Evolutionary conservation across 2,797 vertebrate genomes (phyloP), one percentile per base, ranked within the genome.

Genomic region (Tragelaphus oryx): DNA sequence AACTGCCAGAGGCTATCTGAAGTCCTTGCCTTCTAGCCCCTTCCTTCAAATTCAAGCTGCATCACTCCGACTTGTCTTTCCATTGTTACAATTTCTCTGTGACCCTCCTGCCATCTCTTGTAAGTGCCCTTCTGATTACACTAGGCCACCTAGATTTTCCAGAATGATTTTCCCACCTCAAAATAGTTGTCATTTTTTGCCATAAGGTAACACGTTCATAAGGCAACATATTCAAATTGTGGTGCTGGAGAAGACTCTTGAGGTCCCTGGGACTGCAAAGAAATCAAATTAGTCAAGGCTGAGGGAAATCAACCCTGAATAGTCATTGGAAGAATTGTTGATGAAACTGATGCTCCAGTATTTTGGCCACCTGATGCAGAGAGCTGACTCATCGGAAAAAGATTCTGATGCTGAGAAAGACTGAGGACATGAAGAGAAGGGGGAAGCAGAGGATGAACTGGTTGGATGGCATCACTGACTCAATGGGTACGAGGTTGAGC

Each of bases 311-410:
- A 71, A 41, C 20, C 5, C 33, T 71, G 37, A 71, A 24, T 41
- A 71, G 13, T 71, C 37, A 41, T 41, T 41, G 22, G 22, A 41
- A 41, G 20, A 41, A 41, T 41, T 24, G 20, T 13, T 71, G 68
- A 41, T 41, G 68, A 71, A 71, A 20, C 37, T 71, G 37, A 24
- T 41, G 22, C 11, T 71, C 37, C 11, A 71, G 22, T 71, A 71
- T 24, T 71, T 71, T 71, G 37, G 37, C 68, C 37, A 41, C 22
- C 68, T 71, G 68, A 41, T 71, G 37, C 6, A 22, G 37, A 71
- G 20, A 71, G 3, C 68, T 41, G 11, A 24, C 5, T 71, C 37
- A 71, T 7, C 0, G 0, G 68, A 20, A 37, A 71, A 71, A 24
- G 20, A 71, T 71, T 3, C 11, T 71, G 37, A 71, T 59, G 26